Evolutionary conservation across 2,797 vertebrate genomes (phyloP).

Genomic region (Merluccius polli): DNA sequence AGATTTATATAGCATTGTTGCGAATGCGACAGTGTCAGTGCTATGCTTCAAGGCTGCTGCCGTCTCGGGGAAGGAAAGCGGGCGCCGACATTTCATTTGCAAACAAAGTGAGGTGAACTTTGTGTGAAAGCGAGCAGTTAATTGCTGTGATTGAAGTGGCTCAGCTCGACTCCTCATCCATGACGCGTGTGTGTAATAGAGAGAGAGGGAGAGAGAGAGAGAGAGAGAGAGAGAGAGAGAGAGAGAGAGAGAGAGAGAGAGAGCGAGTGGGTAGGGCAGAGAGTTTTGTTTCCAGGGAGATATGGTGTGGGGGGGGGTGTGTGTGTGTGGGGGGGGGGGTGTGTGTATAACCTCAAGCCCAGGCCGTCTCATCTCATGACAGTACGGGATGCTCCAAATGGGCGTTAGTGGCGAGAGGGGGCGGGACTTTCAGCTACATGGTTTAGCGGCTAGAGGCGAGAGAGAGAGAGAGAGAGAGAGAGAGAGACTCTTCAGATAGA

Average conservation of each 20-base stretch:
- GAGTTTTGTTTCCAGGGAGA: background rate
- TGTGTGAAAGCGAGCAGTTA: slow-evolving; percentile 58
- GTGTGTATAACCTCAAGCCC: too few species aligned
- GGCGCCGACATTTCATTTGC: slow-evolving; percentile 65
- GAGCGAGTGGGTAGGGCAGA: background rate
- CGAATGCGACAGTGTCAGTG: slow-evolving; percentile 7
- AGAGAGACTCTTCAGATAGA: too few species aligned
- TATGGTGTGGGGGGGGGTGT: too few species aligned
- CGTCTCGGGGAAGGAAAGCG: slow-evolving; percentile 38
- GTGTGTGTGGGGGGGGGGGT: too few species aligned
- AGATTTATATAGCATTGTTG: too few species aligned
- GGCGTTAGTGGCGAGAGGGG: too few species aligned
- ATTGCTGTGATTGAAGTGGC: slow-evolving; percentile 51
- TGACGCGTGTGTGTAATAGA: slow-evolving; percentile 15
- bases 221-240: too few species aligned
- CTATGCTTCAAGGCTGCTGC: slow-evolving; percentile 46
- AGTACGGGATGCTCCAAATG: too few species aligned
- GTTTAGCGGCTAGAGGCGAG: too few species aligned
- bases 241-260: background rate
- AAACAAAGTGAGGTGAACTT: slow-evolving; percentile 68
- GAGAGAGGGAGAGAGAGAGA: too few species aligned
- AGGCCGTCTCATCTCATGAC: too few species aligned
- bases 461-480: too few species aligned
- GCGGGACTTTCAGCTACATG: background rate
- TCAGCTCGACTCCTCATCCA: slow-evolving; percentile 49